Conservation (phyloP, 2,797 vertebrate genomes). For the Buphagus erythrorhynchus region DNA sequence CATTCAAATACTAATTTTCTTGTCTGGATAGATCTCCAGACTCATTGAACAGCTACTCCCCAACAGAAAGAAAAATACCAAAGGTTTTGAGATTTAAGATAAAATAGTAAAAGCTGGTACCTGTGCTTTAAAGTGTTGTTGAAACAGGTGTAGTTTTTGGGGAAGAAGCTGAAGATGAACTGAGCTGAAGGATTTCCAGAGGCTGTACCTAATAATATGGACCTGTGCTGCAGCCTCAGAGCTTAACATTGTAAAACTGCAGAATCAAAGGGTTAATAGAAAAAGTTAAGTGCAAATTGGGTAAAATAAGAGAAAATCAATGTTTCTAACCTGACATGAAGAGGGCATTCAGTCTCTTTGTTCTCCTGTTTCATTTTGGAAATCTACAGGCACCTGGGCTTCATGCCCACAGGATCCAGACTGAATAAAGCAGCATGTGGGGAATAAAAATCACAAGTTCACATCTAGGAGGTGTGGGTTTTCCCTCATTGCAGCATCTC, state of each 20-base stretch:
- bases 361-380: constrained; percentile 57
- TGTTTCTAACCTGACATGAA: background rate
- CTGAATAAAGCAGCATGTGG: background rate
- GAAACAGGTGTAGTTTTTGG: background rate
- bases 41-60: background rate
- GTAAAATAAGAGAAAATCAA: constrained; percentile 57
- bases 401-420: background rate
- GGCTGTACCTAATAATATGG: background rate
- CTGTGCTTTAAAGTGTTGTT: background rate
- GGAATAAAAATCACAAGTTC: constrained; percentile 37
- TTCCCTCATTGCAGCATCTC: constrained; percentile 14
- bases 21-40: background rate
- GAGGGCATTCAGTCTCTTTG: constrained; percentile 23
- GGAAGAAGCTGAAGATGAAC: background rate
- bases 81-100: background rate
- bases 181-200: background rate
- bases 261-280: constrained; percentile 54
- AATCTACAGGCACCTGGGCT: constrained; percentile 32
- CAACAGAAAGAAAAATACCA: background rate
- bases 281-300: constrained; percentile 42
- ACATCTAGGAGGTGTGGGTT: background rate
- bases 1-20: constrained; percentile 16
- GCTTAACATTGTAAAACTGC: background rate
- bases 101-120: background rate
- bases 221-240: background rate